A percentile compares a stretch with the other conserved stretches of the same genome.
phyloP scores from a whole-genome alignment of 1,140 invertebrate genomes.

The Diachasma alloeum region DNA sequence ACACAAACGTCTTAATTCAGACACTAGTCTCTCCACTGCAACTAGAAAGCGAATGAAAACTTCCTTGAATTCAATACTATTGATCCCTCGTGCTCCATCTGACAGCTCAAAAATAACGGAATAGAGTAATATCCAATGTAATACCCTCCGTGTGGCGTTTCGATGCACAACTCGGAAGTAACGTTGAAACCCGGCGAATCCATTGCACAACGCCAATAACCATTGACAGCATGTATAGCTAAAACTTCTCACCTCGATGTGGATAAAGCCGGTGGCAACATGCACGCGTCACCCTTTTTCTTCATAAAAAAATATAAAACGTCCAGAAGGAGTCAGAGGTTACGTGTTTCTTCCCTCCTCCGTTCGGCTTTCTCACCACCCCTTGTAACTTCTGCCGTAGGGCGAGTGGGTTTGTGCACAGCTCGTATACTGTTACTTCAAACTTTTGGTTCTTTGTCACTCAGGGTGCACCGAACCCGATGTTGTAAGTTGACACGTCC shows the following conservation, averaged over 20 bases:
- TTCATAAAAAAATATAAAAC: not conserved
- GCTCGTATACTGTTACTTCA: not conserved
- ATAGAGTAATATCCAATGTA: slow-evolving; percentile 1
- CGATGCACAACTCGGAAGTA: not conserved
- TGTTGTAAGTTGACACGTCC: slow-evolving; percentile 21
- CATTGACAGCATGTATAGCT: not conserved
- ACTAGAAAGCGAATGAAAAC: too few relatives aligned
- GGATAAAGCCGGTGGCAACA: not conserved
- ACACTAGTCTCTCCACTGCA: too few relatives aligned
- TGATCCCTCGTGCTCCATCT: not conserved
- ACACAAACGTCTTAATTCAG: too few relatives aligned
- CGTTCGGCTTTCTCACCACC: not conserved
- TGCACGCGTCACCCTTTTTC: not conserved
- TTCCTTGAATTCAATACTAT: too few relatives aligned
- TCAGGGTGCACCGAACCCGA: not conserved
- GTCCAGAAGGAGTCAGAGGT: not conserved
- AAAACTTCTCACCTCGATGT: slow-evolving; percentile 15
- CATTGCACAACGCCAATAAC: not conserved
- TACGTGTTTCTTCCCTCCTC: slow-evolving; percentile 1
- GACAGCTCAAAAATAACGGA: not conserved
- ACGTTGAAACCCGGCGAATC: not conserved
- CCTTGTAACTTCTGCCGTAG: not conserved
- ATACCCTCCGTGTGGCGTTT: not conserved
- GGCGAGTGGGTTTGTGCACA: not conserved
- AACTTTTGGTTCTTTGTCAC: slow-evolving; percentile 15